phyloP scores from a whole-genome alignment of 2,888 invertebrate genomes.

The Blastobasis lacticolella region DNA sequence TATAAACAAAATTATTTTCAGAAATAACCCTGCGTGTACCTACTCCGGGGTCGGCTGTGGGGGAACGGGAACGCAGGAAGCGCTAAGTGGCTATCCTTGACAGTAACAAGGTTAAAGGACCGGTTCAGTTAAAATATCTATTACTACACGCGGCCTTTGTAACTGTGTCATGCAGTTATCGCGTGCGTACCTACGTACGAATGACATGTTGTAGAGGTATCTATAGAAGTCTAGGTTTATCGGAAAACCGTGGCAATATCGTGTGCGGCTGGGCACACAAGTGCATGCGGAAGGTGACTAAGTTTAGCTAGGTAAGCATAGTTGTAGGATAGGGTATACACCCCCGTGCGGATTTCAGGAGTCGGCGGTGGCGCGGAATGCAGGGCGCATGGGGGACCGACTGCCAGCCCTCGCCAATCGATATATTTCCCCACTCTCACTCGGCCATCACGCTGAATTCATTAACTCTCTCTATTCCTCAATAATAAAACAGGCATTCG shows the following conservation, averaged over 20 bases:
- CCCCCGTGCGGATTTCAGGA: slow-evolving; percentile 13
- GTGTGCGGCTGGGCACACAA: too few species aligned
- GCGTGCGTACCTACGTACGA: too few species aligned
- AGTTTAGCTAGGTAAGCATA: not conserved
- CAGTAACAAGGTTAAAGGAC: slow-evolving; percentile 54
- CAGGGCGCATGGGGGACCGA: slow-evolving; percentile 48
- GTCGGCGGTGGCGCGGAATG: slow-evolving; percentile 20
- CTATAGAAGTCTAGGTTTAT: too few species aligned
- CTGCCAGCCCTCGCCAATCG: slow-evolving; percentile 50
- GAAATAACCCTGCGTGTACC: slow-evolving; percentile 7
- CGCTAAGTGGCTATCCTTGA: slow-evolving; percentile 57
- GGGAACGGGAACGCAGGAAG: slow-evolving; percentile 38
- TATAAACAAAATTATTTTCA: slow-evolving; percentile 16
- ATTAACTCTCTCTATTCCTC: too few species aligned
- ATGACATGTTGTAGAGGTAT: too few species aligned
- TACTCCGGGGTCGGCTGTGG: too few species aligned
- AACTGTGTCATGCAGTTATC: too few species aligned
- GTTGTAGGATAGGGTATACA: slow-evolving; percentile 7
- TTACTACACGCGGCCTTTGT: too few species aligned
- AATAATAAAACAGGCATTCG: too few species aligned
- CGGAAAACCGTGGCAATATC: too few species aligned
- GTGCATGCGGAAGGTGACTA: too few species aligned
- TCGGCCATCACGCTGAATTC: too few species aligned
- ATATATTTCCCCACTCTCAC: slow-evolving; percentile 30
- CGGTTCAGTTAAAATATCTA: slow-evolving; percentile 13